Evolutionary conservation across 2,797 vertebrate genomes (phyloP), one percentile per base, ranked within the genome.

Genomic region (Pyrocephalus nanus): DNA sequence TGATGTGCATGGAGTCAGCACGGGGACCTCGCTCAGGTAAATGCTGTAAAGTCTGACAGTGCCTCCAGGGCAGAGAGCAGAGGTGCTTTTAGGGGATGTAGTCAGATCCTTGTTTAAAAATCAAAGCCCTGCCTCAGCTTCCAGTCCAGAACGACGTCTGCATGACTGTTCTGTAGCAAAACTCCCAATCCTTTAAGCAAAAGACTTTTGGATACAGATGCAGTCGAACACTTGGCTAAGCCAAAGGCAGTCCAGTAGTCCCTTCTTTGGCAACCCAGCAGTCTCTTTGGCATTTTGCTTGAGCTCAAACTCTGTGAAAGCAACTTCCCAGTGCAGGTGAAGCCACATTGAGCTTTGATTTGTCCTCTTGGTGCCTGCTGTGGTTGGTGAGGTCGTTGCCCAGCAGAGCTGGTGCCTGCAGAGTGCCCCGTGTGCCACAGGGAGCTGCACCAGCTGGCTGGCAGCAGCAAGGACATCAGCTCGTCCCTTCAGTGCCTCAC

Each of bases 21-120:
- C 3, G 32, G 53, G 67, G 20, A 55, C 32, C 45, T 88, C 0
- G 0, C 19, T 54, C 15, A 20, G 16, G 16, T 11, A 14, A 80
- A 55, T 74, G 17, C 70, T 74, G 53, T 23, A 2, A 26, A 57
- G 18, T 34, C 64, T 78, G 75, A 29, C 26, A 53, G 23, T 11
- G 21, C 20, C 36, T 22, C 8, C 45, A 7, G 1, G 13, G 29
- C 20, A 25, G 47, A 45, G 50, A 86, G 60, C 30, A 84, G 55
- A 38, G 42, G 14, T 11, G 51, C 60, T 76, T 34, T 47, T 26
- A 45, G 50, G 55, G 67, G 51, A 26, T 62, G 22, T 18, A 14
- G 9, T 55, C 13, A 6, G 2, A 38, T 30, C 32, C 29, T 15
- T 45, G 14, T 32, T 71, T n/a, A 48, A 78, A 72, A 74, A 47